A percentile compares a stretch with the other conserved stretches of the same genome.
Evolutionary conservation across 2,888 invertebrate genomes (phyloP).

Genomic region (Autographa gamma): DNA sequence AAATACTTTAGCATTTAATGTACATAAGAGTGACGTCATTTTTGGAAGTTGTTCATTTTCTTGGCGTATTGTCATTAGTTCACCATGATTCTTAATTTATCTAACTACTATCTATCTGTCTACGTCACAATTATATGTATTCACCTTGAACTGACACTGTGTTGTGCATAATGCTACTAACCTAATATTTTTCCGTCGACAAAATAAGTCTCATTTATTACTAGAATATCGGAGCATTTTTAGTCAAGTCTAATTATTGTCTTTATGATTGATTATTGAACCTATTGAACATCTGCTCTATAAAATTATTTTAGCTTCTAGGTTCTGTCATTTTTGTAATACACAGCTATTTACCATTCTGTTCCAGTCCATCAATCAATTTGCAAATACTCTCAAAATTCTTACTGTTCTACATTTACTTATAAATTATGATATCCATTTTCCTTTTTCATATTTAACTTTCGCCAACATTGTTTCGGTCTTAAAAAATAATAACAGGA

Average conservation of each 20-base stretch:
- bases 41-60: background rate
- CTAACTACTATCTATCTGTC: too few relatives aligned
- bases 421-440: background rate
- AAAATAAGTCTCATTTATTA: too few relatives aligned
- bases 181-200: too few relatives aligned
- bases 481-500: slow-evolving; percentile 4
- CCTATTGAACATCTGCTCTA: background rate
- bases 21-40: background rate
- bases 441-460: slow-evolving; percentile 4
- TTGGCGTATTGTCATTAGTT: background rate
- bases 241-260: background rate
- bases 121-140: too few relatives aligned
- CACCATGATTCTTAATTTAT: background rate
- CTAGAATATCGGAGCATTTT: too few relatives aligned
- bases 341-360: background rate
- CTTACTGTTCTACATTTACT: background rate
- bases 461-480: background rate
- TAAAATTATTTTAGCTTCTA: background rate
- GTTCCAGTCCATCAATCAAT: slow-evolving; percentile 4
- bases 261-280: background rate
- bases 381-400: background rate
- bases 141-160: too few relatives aligned
- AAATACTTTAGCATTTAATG: background rate
- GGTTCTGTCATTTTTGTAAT: background rate
- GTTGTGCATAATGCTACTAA: too few relatives aligned